A percentile compares a stretch with the other conserved stretches of the same genome.
phyloP scores from a whole-genome alignment of 2,888 invertebrate genomes.

The Tenthredo livida region DNA sequence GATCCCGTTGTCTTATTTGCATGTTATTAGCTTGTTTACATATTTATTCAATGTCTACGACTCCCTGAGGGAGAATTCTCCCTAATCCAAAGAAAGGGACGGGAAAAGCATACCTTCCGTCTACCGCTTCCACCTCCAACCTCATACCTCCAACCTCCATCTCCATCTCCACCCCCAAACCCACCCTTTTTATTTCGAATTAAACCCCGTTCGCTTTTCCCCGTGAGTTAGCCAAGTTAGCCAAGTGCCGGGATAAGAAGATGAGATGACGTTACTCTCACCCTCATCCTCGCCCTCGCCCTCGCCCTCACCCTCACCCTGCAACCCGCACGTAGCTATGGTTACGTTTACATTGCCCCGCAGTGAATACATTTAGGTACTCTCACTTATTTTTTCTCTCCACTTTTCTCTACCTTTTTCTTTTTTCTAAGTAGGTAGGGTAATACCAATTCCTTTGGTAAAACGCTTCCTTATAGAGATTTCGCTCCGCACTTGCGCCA shows the following conservation, averaged over 20 bases:
- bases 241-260: constrained; percentile 41
- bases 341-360: constrained; percentile 39
- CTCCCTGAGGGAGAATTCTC: constrained; percentile 60
- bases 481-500: neutral
- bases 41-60: constrained; percentile 70
- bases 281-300: neutral
- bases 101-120: neutral
- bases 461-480: neutral
- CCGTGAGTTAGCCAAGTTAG: constrained; percentile 46
- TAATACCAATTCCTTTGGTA: neutral
- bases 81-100: constrained; percentile 57
- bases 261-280: constrained; percentile 41
- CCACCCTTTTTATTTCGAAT: constrained; percentile 67
- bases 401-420: neutral
- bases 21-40: constrained; percentile 77
- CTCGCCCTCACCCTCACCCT: neutral
- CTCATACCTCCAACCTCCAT: neutral
- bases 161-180: constrained; percentile 1
- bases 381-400: neutral
- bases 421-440: no score
- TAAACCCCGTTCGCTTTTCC: constrained; percentile 58
- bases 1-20: constrained; percentile 71
- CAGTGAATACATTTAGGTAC: constrained; percentile 31
- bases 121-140: neutral
- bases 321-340: constrained; percentile 28